A percentile compares a stretch with the other conserved stretches of the same genome.
phyloP scores from a whole-genome alignment of 2,797 vertebrate species.

The Rhinophrynus dorsalis region DNA sequence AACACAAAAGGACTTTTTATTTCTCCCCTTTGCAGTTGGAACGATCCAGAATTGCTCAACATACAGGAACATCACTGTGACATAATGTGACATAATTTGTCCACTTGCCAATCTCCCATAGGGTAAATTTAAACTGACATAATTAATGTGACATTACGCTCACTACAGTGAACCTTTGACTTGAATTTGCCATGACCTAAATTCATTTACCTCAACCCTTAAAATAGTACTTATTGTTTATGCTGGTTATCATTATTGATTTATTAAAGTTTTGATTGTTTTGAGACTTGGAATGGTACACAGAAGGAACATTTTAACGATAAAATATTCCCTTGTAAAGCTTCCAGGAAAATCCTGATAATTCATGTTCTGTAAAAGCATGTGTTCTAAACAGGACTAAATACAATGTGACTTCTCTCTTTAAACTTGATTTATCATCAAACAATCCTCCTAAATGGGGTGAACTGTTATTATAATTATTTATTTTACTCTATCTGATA shows the following conservation, averaged over 20 bases:
- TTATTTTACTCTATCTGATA: too few species aligned
- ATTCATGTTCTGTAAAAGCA: background rate
- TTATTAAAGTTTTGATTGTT: background rate
- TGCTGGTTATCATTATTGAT: background rate
- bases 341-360: background rate
- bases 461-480: too few species aligned
- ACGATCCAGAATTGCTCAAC: too few species aligned
- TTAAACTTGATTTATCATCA: too few species aligned
- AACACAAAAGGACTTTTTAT: too few species aligned
- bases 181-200: conserved; percentile 10
- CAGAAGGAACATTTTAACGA: background rate
- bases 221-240: background rate
- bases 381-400: background rate
- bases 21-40: background rate
- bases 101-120: conserved; percentile 1
- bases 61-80: too few species aligned
- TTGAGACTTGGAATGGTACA: background rate
- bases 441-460: too few species aligned
- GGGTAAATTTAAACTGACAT: background rate
- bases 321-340: background rate
- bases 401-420: background rate
- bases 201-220: background rate
- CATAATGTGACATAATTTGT: conserved; percentile 3
- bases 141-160: conserved; percentile 36
- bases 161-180: conserved; percentile 12